Evolutionary conservation across 2,113 vertebrate genomes (phyloP).

Genomic region (Notarius lentiginosus): DNA sequence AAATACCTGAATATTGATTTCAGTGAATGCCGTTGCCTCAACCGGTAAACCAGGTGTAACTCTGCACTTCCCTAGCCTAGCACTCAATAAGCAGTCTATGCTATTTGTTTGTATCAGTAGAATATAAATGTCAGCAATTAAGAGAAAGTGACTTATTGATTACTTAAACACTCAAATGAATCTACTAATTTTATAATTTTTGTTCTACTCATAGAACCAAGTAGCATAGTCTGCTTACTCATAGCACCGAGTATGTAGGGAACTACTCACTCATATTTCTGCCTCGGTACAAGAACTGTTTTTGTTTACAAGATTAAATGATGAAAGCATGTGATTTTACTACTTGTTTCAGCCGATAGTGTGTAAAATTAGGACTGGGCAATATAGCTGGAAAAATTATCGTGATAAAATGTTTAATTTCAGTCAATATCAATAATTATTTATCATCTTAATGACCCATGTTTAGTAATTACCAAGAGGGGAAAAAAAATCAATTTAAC

Average conservation of each 20-base stretch:
- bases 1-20: not conserved
- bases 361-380: too few relatives aligned
- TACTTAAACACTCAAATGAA: not conserved
- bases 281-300: not conserved
- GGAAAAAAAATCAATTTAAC: too few relatives aligned
- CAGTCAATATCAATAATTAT: too few relatives aligned
- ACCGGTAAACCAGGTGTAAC: not conserved
- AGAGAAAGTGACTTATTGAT: not conserved
- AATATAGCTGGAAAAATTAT: too few relatives aligned
- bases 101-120: not conserved
- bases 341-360: not conserved
- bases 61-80: not conserved
- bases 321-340: not conserved
- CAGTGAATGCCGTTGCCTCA: not conserved
- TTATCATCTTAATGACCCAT: too few relatives aligned
- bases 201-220: not conserved
- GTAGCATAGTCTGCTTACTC: not conserved
- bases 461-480: too few relatives aligned
- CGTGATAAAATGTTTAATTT: too few relatives aligned
- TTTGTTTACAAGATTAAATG: not conserved
- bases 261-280: not conserved
- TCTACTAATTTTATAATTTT: not conserved
- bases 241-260: not conserved
- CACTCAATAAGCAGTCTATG: not conserved
- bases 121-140: not conserved